Evolutionary conservation across 64 coral and sea anemone genomes (phyloP), one percentile per base, ranked within the genome.

Genomic region (Exaiptasia diaphana): DNA sequence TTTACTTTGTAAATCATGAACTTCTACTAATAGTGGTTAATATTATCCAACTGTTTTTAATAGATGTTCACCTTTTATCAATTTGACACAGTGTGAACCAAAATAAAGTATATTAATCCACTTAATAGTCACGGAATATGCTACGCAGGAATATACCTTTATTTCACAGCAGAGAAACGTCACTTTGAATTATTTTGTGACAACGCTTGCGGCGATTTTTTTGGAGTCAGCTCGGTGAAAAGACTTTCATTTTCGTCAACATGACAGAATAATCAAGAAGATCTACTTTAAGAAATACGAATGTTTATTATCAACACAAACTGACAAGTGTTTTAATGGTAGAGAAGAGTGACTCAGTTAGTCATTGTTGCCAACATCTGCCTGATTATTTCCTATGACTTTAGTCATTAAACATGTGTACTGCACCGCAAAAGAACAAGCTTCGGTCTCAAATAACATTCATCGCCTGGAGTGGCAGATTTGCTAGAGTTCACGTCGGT

Each of bases 401-500:
- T 35, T 35, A 65, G 30, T 20, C 30, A 65, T 65, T 65, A 65
- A 35, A 28, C n/a, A 65, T 65, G 32, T 65, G 26, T 65, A 65
- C 6, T 35, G 33, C 14, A 37, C 61, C 61, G 26, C 61, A 65
- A 65, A 65, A 65, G 33, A 13, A 65, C 61, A 65, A 65, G 61
- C 61, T 4, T 35, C 4, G n/a, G 18, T 65, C 61, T 65, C 61
- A 37, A 65, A n/a, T 65, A 65, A 65, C 61, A 35, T 6, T 17
- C 38, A 65, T 65, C 61, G 38, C 61, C 38, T 20, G 33, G 61
- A 35, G 30, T 65, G 61, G 38, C 61, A 65, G 61, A 32, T 65
- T 65, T 65, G 61, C 61, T 65, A 20, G 61, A 65, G 61, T 65
- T 65, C 61, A 65, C 11, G 30, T 28, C 32, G 61, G 61, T 65